Conservation (phyloP, 2,113 vertebrate genomes). For the Procavia capensis region DNA sequence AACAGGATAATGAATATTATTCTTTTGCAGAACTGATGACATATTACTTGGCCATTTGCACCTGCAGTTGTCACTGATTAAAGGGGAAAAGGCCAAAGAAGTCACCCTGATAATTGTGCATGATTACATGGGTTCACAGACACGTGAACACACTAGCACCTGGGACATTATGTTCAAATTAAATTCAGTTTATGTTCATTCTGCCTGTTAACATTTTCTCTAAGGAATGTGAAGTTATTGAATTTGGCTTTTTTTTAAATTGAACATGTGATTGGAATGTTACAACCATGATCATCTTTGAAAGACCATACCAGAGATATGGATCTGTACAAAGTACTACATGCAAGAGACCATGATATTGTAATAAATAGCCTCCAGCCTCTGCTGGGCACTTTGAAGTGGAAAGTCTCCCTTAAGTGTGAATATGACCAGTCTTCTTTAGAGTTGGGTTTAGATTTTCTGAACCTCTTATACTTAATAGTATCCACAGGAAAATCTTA, state of each 20-base stretch:
- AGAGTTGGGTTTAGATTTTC: slow-evolving; percentile 22
- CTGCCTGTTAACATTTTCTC: slow-evolving; percentile 41
- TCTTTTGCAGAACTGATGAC: slow-evolving; percentile 31
- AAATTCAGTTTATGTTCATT: slow-evolving; percentile 55
- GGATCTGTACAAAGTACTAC: not conserved
- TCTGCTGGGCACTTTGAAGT: not conserved
- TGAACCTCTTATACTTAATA: slow-evolving; percentile 8
- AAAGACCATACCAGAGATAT: not conserved
- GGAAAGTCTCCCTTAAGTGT: not conserved
- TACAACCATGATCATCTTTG: not conserved
- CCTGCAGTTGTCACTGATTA: slow-evolving; percentile 50
- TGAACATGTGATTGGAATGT: slow-evolving; percentile 1
- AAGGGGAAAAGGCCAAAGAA: slow-evolving; percentile 54
- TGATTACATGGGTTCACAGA: not conserved
- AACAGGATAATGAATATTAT: slow-evolving; percentile 36
- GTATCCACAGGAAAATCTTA: not conserved
- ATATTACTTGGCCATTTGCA: slow-evolving; percentile 27
- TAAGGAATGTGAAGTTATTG: slow-evolving; percentile 37
- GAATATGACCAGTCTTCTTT: not conserved
- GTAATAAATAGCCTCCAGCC: not conserved
- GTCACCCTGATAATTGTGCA: slow-evolving; percentile 33
- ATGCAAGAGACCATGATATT: not conserved
- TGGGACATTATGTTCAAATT: slow-evolving; percentile 40
- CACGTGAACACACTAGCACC: not conserved
- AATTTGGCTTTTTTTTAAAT: not conserved